A percentile compares a stretch with the other conserved stretches of the same genome.
phyloP scores from a whole-genome alignment of 2,797 vertebrate species.

The Sebastes diploproa region DNA sequence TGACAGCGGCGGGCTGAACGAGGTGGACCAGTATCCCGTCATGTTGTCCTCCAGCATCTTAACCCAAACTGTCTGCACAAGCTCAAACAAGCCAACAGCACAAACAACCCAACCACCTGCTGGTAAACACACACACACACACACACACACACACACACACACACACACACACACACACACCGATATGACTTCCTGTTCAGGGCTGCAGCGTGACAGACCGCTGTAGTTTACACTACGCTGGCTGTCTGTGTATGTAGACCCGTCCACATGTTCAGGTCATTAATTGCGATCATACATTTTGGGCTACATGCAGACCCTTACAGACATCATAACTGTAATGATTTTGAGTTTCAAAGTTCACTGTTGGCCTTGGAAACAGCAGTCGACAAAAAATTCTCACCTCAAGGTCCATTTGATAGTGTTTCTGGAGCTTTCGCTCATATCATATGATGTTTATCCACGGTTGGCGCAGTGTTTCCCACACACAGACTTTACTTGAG shows the following conservation, averaged over 20 bases:
- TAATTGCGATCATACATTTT: no score
- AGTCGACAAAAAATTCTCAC: no score
- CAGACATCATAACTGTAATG: no score
- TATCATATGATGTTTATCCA: neutral
- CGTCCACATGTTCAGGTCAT: neutral
- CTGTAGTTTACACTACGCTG: neutral
- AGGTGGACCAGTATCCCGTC: conserved; percentile 44
- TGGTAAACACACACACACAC: conserved; percentile 30
- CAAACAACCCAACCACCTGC: neutral
- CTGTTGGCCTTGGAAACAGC: no score
- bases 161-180: no score
- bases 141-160: neutral
- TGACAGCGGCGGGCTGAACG: neutral
- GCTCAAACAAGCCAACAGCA: conserved; percentile 6
- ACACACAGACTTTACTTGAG: neutral
- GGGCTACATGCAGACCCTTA: no score
- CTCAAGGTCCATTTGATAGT: no score
- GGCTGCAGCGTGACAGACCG: no score
- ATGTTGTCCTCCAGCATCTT: conserved; percentile 63
- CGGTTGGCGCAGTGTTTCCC: neutral
- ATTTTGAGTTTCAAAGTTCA: no score
- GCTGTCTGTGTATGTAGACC: neutral
- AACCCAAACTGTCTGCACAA: conserved; percentile 24
- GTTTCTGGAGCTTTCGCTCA: neutral
- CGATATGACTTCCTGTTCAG: neutral